Conservation (phyloP, 2,888 invertebrate genomes). For the Drosophila melanosoma region DNA sequence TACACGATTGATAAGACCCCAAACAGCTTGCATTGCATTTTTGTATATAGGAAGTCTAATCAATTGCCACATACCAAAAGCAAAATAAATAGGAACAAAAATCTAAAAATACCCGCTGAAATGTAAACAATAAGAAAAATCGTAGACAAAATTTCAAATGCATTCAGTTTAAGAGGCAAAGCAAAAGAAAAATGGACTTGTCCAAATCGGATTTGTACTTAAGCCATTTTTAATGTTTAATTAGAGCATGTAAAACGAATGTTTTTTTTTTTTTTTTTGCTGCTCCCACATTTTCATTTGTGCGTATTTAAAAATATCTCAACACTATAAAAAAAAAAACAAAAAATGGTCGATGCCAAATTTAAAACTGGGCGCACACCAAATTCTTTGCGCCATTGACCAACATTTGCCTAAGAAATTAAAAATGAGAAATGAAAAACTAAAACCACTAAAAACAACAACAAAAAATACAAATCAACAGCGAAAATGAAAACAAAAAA, state of each 20-base stretch:
- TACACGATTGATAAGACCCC: slow-evolving; percentile 56
- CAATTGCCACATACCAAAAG: slow-evolving; percentile 45
- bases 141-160: slow-evolving; percentile 21
- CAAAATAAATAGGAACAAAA: slow-evolving; percentile 54
- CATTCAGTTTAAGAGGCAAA: slow-evolving; percentile 1
- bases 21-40: slow-evolving; percentile 36
- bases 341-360: slow-evolving; percentile 44
- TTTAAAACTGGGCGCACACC: slow-evolving; percentile 40
- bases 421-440: slow-evolving; percentile 32
- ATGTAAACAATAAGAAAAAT: slow-evolving; percentile 41
- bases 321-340: slow-evolving; percentile 8
- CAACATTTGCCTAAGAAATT: slow-evolving; percentile 62
- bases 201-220: slow-evolving; percentile 28
- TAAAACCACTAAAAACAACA: slow-evolving; percentile 9
- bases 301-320: not conserved
- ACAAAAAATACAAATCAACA: not conserved
- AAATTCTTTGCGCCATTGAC: slow-evolving; percentile 67
- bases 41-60: slow-evolving; percentile 67
- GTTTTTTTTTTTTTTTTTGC: not conserved
- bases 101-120: slow-evolving; percentile 50
- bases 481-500: slow-evolving; percentile 25
- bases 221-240: slow-evolving; percentile 35
- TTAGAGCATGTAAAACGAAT: slow-evolving; percentile 17
- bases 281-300: slow-evolving; percentile 5
- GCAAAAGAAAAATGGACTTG: slow-evolving; percentile 10